Evolutionary conservation across 2,888 invertebrate genomes (phyloP).

Genomic region (Bembecia ichneumoniformis): DNA sequence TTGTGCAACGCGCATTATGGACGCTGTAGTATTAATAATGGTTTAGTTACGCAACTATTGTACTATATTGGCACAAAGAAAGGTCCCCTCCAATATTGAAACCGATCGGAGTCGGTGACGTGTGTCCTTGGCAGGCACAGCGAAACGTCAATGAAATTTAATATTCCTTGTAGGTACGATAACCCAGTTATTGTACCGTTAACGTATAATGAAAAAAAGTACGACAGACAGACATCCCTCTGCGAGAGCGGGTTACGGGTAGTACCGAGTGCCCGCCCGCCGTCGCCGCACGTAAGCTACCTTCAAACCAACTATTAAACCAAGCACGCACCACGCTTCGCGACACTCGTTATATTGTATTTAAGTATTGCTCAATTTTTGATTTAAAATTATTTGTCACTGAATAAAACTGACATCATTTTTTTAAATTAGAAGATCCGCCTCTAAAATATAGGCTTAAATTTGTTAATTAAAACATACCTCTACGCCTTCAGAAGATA

Average conservation of each 20-base stretch:
- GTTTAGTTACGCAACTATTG: slow-evolving; percentile 26
- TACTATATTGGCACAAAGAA: slow-evolving; percentile 27
- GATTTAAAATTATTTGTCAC: too few species aligned
- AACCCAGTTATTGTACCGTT: slow-evolving; percentile 64
- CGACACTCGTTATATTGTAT: neutral
- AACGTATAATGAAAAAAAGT: slow-evolving; percentile 53
- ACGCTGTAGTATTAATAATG: slow-evolving; percentile 13
- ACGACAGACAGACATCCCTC: slow-evolving; percentile 29
- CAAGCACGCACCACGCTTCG: slow-evolving; percentile 36
- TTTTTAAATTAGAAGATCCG: too few species aligned
- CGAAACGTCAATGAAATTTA: slow-evolving; percentile 63
- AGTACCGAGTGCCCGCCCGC: slow-evolving; percentile 57
- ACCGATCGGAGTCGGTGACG: slow-evolving; percentile 36
- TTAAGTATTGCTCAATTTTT: neutral
- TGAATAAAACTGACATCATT: too few species aligned
- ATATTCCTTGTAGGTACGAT: slow-evolving; percentile 58
- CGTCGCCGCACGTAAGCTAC: slow-evolving; percentile 62
- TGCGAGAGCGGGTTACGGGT: slow-evolving; percentile 39
- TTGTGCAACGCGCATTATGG: too few species aligned
- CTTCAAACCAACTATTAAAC: slow-evolving; percentile 29
- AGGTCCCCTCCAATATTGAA: slow-evolving; percentile 33
- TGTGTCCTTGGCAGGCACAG: slow-evolving; percentile 56
- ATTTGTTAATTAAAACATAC: too few species aligned
- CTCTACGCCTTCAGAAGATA: too few species aligned
- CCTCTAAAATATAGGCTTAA: too few species aligned